Base-by-base conservation (phyloP, 1,140 invertebrate genomes). In the Lepeophtheirus salmonis region DNA sequence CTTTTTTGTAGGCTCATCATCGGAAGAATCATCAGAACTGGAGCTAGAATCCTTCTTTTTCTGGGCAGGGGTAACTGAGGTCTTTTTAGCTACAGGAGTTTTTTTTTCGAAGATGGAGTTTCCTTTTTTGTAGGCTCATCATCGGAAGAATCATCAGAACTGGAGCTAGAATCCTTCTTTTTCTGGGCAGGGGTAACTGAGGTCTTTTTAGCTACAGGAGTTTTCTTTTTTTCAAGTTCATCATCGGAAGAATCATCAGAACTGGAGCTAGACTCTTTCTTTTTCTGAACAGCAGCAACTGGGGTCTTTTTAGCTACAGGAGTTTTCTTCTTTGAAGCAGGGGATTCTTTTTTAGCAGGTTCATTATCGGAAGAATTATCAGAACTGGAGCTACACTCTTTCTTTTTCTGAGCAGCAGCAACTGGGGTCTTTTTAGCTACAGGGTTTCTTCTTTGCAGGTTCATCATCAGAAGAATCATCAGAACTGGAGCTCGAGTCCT, bases 231-330 rank as follows among this genome's bases (percentile, higher is more conserved):
- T 16, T 23, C n/a, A 14, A 16, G 14, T 41, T 57, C 55, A 30
- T 57, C 25, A 21, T 25, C 22, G 16, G 55, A 57, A 3, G 52
- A 54, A n/a, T 57, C 55, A 13, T 57, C 55, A 57, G 55, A 57
- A 21, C 22, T 26, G 23, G 55, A 57, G 23, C n/a, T n/a, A n/a
- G n/a, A n/a, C n/a, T n/a, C n/a, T n/a, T n/a, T 26, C 16, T 25
- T 21, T 10, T 30, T 57, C 22, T n/a, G 13, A 21, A 10, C 50
- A 13, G 16, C 24, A 16, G 22, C n/a, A 23, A 16, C 55, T 3
- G 55, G 26, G 10, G 50, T 17, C 10, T 25, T 41, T 30, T 30
- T 30, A n/a, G n/a, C n/a, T 23, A 41, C 55, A 1, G 21, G 1
- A 14, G 6, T 2, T n/a, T 17, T 22, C 2, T 4, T 22, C 14